phyloP scores from a whole-genome alignment of 2,888 invertebrate species.

The Eupithecia subumbrata region DNA sequence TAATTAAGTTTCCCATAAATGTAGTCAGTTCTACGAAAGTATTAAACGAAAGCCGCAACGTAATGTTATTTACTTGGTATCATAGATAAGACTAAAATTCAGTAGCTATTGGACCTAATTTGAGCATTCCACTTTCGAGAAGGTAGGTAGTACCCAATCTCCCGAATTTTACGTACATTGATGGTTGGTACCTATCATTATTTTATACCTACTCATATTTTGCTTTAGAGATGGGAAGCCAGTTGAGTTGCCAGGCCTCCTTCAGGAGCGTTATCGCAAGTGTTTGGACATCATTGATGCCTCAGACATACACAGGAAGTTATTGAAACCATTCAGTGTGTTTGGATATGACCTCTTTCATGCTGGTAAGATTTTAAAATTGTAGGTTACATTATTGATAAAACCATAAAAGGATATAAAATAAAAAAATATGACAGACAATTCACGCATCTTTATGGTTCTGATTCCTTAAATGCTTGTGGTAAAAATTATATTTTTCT shows the following conservation, averaged over 20 bases:
- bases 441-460: too few species aligned
- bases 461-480: too few species aligned
- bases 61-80: neutral
- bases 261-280: conserved; percentile 80
- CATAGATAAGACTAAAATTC: too few species aligned
- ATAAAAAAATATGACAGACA: too few species aligned
- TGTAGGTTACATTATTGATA: neutral
- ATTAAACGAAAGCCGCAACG: too few species aligned
- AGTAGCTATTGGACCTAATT: too few species aligned
- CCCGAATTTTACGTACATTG: too few species aligned
- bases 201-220: neutral
- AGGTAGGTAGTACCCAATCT: too few species aligned
- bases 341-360: conserved; percentile 89
- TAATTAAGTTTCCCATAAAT: neutral
- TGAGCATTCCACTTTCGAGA: too few species aligned
- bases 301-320: conserved; percentile 70
- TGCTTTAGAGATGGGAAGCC: conserved; percentile 84
- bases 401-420: too few species aligned
- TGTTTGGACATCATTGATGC: conserved; percentile 86
- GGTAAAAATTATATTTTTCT: neutral
- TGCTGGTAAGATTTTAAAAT: conserved; percentile 80
- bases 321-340: conserved; percentile 87
- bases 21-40: too few species aligned
- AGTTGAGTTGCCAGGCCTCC: conserved; percentile 79
- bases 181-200: neutral